Evolutionary conservation across 2,888 invertebrate genomes (phyloP).

Genomic region (Sphaerophoria rueppellii): DNA sequence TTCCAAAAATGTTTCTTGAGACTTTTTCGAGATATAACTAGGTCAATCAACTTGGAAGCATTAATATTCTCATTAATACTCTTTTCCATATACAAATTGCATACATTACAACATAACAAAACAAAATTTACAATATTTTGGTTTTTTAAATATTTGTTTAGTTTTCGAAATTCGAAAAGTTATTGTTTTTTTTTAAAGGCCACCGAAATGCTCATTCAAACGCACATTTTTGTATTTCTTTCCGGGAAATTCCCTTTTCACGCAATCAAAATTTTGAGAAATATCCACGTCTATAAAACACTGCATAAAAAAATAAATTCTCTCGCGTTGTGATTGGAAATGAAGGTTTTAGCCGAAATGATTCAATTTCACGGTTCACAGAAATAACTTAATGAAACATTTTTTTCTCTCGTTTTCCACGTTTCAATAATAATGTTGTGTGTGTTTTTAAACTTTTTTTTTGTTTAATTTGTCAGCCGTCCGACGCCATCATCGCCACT

Average conservation of each 20-base stretch:
- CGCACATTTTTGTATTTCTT: conserved; percentile 47
- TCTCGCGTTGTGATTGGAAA: conserved; percentile 4
- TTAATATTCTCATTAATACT: conserved; percentile 24
- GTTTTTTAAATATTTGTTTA: conserved; percentile 1
- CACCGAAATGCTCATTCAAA: conserved; percentile 20
- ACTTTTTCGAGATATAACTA: conserved; percentile 14
- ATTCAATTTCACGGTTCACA: conserved; percentile 72
- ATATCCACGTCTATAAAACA: conserved; percentile 44
- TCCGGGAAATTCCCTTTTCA: conserved; percentile 64
- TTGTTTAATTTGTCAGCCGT: conserved; percentile 41
- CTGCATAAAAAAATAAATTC: conserved; percentile 53
- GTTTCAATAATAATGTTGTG: conserved; percentile 48
- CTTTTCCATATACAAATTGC: conserved; percentile 16
- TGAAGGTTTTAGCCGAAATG: conserved; percentile 52
- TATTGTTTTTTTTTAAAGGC: conserved; percentile 25
- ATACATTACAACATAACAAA: conserved; percentile 54
- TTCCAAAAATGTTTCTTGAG: background rate
- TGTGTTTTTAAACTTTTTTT: conserved; percentile 37
- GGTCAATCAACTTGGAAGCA: conserved; percentile 49
- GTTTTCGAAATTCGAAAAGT: background rate
- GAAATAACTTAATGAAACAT: conserved; percentile 72
- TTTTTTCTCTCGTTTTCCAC: conserved; percentile 30
- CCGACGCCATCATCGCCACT: conserved; percentile 35
- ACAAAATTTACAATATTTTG: conserved; percentile 23
- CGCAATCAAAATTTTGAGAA: conserved; percentile 48